Evolutionary conservation across 2,888 invertebrate genomes (phyloP).

Genomic region (Cerceris ruficornis): DNA sequence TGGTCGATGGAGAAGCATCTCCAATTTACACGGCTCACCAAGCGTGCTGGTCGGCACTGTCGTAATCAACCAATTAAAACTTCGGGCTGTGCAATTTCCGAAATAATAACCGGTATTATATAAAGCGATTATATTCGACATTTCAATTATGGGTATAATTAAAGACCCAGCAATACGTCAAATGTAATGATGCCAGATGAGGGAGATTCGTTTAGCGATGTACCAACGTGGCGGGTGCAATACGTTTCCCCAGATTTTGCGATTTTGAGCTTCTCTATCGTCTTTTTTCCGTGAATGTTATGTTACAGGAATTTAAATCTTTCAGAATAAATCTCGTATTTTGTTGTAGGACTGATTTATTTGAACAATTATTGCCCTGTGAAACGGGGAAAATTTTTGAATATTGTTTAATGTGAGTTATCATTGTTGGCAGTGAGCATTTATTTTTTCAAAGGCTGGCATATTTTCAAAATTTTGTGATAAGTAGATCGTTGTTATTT

Average conservation of each 20-base stretch:
- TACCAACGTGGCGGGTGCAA: not conserved
- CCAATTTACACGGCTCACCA: not conserved
- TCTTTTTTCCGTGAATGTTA: no score
- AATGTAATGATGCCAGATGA: slow-evolving; percentile 2
- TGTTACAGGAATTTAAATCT: no score
- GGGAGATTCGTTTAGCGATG: not conserved
- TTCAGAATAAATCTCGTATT: no score
- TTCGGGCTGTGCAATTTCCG: slow-evolving; percentile 45
- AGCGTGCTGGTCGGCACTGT: not conserved
- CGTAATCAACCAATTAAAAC: slow-evolving; percentile 52
- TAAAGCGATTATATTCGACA: slow-evolving; percentile 28
- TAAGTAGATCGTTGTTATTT: no score
- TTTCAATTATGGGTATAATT: slow-evolving; percentile 41
- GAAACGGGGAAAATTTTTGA: no score
- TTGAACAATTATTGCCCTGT: no score
- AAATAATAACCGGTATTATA: slow-evolving; percentile 47
- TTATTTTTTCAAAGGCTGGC: no score
- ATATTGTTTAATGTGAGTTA: no score
- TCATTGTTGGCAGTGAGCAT: no score
- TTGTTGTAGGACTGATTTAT: no score
- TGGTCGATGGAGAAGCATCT: slow-evolving; percentile 14
- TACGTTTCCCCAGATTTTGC: not conserved
- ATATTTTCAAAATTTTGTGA: no score
- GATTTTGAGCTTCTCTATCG: no score
- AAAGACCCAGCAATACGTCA: slow-evolving; percentile 23